Evolutionary conservation across 2,888 invertebrate genomes (phyloP), one percentile per base, ranked within the genome.

Genomic region (Metallyticus violacea): DNA sequence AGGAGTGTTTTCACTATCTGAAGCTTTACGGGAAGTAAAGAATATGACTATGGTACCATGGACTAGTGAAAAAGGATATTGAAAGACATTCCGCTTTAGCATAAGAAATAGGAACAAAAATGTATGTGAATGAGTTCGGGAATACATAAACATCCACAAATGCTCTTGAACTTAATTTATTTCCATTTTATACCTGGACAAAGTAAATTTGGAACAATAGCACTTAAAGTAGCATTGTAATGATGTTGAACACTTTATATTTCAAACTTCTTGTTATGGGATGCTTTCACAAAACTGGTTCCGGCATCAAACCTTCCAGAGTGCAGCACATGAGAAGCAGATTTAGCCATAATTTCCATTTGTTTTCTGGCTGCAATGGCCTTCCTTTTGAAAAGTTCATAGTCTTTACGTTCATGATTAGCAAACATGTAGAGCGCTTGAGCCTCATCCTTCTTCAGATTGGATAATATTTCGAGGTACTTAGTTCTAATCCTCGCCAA

Each of bases 381-480:
- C 2, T 1, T 1, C 4, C 2, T 15, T 1, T 62, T 0, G 40
- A 62, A 62, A 4, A 6, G 6, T 4, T 0, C 3, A 2, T 5
- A 1, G 15, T 62, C 15, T 22, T 62, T 62, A 0, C 4, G 1
- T 62, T 62, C 15, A 0, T 4, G 0, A 0, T 62, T 1, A 62
- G 40, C 15, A 15, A 15, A 62, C 40, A 0, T 1, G 15, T 1
- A 2, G 15, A 62, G 40, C 0, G 2, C 15, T 1, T 62, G 15
- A 2, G 40, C 15, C 15, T 62, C 15, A 4, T 62, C 15, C 3
- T 2, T 62, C 2, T 62, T 15, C 6, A 15, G 0, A 0, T 62
- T 2, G 15, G 1, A 9, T 4, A 62, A 2, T 2, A 1, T 0
- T 15, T 0, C 0, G 3, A 15, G 4, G 2, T 15, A 62, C 0